These are phyloP conservation scores for Parasteatoda tepidariorum DNA, from an alignment of 1,140 invertebrate species.

Conservation along the genomic window DNA sequence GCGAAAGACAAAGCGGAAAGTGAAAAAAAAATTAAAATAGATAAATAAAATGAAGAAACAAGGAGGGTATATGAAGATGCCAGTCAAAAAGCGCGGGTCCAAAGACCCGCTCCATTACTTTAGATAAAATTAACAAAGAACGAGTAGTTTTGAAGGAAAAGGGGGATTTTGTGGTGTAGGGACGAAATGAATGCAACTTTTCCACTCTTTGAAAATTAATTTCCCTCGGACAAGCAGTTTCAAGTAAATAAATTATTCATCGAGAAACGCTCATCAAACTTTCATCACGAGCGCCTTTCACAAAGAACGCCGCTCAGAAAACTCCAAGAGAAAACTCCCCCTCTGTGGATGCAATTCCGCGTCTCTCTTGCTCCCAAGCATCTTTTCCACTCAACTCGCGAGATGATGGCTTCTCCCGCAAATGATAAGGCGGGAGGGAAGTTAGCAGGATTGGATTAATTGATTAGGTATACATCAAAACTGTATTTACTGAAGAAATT, in stretches of 20 bases:
- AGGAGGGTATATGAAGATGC: constrained; percentile 6
- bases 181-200: constrained; percentile 26
- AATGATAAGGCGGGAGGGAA: neutral
- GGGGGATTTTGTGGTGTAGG: neutral
- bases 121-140: constrained; percentile 60
- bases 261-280: constrained; percentile 47
- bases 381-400: neutral
- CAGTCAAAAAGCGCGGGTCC: constrained; percentile 36
- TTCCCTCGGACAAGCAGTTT: constrained; percentile 53
- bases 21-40: constrained; percentile 37
- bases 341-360: constrained; percentile 34
- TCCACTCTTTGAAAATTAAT: constrained; percentile 58
- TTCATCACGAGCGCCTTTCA: constrained; percentile 36
- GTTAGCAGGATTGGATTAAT: constrained; percentile 41
- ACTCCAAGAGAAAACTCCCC: constrained; percentile 5
- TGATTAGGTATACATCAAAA: constrained; percentile 60
- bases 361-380: constrained; percentile 9
- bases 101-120: constrained; percentile 52
- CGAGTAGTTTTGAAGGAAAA: neutral
- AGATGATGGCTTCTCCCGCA: too few species aligned
- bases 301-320: constrained; percentile 39
- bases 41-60: constrained; percentile 19
- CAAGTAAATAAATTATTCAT: constrained; percentile 57
- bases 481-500: constrained; percentile 60
- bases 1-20: constrained; percentile 3